Base-by-base conservation (phyloP, 2,797 vertebrate genomes). In the Artibeus jamaicensis region DNA sequence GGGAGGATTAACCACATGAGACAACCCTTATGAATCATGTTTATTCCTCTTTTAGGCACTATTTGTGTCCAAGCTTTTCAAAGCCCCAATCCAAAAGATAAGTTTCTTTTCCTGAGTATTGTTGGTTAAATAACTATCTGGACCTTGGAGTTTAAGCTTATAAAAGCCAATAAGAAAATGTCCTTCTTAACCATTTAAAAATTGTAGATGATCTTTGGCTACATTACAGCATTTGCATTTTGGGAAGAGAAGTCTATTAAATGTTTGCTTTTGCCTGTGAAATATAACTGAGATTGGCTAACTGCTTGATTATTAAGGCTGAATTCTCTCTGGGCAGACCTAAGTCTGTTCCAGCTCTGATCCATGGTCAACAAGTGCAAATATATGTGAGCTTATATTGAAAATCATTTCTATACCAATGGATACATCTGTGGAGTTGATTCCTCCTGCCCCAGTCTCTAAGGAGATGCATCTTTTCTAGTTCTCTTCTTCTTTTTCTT, bases 61-160 rank as follows among this genome's bases (percentile, higher is more conserved):
- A 86, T 97, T 98, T 98, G 86, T 93, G 94, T 82, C 88, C 90
- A 97, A 97, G 85, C 57, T 90, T 91, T 89, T 53, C 39, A 86
- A 95, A 98, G 86, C 4, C 62, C 4, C 96, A 91, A 96, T 86
- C 95, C 96, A 97, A 94, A 1, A 81, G 96, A 94, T 95, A 97
- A 92, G 96, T 97, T 97, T 95, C 88, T 92, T 96, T 96, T 96
- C 89, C 89, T 86, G 78, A 95, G 94, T 97, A 93, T 97, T 98
- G 94, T 91, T 98, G 95, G 97, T 98, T 98, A 96, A 91, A 93
- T 96, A 96, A 95, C 97, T 97, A 62, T 94, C 68, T 93, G 96
- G 82, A 96, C 89, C 86, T 97, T 97, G 78, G 85, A 59, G 94
- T 97, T 96, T 76, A 95, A 95, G 42, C 50, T 96, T 92, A 90